Percentiles rank a stretch among this genome's conserved stretches.
phyloP scores from a whole-genome alignment of 2,888 invertebrate genomes.

The Cheilosia grossa region DNA sequence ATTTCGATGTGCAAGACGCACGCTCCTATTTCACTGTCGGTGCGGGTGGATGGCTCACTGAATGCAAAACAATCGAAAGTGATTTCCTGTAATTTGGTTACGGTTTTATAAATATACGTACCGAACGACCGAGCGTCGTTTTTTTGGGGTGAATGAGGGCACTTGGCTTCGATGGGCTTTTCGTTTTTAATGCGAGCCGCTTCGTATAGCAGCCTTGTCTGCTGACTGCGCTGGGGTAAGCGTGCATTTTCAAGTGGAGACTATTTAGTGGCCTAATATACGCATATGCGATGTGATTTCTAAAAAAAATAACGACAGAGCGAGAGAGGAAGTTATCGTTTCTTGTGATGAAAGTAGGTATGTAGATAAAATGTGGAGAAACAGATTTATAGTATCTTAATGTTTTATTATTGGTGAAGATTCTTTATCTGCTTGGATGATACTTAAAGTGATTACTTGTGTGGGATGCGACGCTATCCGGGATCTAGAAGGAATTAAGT shows the following conservation, averaged over 20 bases:
- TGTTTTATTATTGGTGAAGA: constrained; percentile 14
- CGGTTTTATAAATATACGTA: constrained; percentile 55
- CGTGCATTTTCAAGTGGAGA: constrained; percentile 10
- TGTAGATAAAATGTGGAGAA: neutral
- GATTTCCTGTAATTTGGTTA: constrained; percentile 73
- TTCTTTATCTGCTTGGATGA: constrained; percentile 6
- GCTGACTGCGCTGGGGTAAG: neutral
- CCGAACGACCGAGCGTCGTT: constrained; percentile 8
- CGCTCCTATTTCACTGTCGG: constrained; percentile 17
- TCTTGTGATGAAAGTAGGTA: neutral
- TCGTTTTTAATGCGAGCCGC: constrained; percentile 5
- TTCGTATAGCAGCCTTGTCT: neutral
- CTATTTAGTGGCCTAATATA: constrained; percentile 1
- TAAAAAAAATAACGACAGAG: constrained; percentile 7
- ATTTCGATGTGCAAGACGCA: constrained; percentile 66
- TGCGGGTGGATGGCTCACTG: constrained; percentile 57
- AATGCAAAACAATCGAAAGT: constrained; percentile 74
- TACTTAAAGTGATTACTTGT: constrained; percentile 1
- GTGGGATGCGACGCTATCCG: constrained; percentile 6
- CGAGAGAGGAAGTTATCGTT: constrained; percentile 7
- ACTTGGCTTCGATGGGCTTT: constrained; percentile 50
- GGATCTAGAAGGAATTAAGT: neutral
- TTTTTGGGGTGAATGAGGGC: constrained; percentile 55
- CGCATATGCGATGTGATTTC: constrained; percentile 23
- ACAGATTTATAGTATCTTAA: constrained; percentile 2